phyloP scores from a whole-genome alignment of 2,888 invertebrate species.

The Meiosimyza decipiens region DNA sequence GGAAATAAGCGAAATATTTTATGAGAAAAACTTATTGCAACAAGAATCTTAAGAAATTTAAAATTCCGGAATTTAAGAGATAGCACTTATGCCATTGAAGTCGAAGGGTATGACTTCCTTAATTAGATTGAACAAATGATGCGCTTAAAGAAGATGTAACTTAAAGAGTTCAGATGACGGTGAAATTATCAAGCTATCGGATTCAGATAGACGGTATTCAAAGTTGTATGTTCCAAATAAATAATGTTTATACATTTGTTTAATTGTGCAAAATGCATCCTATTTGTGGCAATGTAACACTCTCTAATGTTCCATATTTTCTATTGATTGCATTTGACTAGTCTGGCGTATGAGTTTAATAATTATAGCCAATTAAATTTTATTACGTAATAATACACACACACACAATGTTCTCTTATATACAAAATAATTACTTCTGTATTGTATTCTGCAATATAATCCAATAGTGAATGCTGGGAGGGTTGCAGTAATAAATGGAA shows the following conservation, averaged over 20 bases:
- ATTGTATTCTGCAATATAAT: background rate
- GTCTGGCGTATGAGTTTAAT: background rate
- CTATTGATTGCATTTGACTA: background rate
- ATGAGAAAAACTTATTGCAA: too few relatives aligned
- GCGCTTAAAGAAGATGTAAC: too few relatives aligned
- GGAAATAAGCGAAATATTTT: conserved; percentile 1
- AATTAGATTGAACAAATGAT: too few relatives aligned
- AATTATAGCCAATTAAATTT: conserved; percentile 10
- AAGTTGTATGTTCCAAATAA: background rate
- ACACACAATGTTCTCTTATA: background rate
- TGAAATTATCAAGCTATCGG: too few relatives aligned
- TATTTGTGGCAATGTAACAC: too few relatives aligned
- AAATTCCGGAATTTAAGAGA: too few relatives aligned
- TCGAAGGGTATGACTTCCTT: background rate
- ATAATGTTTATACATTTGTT: background rate
- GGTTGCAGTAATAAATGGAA: conserved; percentile 24
- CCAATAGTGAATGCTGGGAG: background rate
- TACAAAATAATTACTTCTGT: background rate
- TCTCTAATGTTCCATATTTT: conserved; percentile 4
- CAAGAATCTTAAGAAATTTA: too few relatives aligned
- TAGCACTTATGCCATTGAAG: background rate
- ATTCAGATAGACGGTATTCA: background rate
- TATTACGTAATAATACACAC: background rate
- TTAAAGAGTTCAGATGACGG: too few relatives aligned
- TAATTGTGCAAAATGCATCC: background rate